Evolutionary conservation across 92 coral and sea anemone genomes (phyloP).

Genomic region (Palythoa heliodiscus): DNA sequence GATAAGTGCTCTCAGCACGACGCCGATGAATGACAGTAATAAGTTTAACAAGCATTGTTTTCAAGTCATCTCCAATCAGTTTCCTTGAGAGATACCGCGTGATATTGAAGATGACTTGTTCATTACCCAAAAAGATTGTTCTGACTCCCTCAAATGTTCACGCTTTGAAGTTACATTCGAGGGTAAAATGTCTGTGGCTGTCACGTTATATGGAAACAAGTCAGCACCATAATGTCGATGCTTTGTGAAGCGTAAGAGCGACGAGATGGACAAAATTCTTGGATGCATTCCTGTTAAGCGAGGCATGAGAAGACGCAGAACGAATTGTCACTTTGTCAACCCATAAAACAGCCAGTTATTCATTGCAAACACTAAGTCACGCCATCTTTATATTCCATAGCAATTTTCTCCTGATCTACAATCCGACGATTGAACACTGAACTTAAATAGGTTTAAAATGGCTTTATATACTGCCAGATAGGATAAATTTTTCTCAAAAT

Average conservation of each 20-base stretch:
- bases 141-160: not conserved
- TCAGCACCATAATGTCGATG: not conserved
- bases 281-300: slow-evolving; percentile 38
- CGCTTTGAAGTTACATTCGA: not conserved
- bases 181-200: not conserved
- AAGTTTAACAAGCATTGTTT: slow-evolving; percentile 63
- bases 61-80: slow-evolving; percentile 64
- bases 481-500: slow-evolving; percentile 27
- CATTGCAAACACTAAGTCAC: slow-evolving; percentile 32
- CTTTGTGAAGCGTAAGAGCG: slow-evolving; percentile 17
- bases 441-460: not conserved
- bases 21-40: slow-evolving; percentile 49
- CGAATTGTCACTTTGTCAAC: slow-evolving; percentile 40
- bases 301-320: slow-evolving; percentile 28
- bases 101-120: slow-evolving; percentile 30
- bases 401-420: not conserved
- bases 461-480: slow-evolving; percentile 23
- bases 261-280: slow-evolving; percentile 19
- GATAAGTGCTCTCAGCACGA: slow-evolving; percentile 49
- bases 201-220: not conserved
- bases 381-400: slow-evolving; percentile 16
- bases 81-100: slow-evolving; percentile 51
- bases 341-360: slow-evolving; percentile 20
- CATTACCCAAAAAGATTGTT: slow-evolving; percentile 15
- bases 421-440: not conserved